phyloP scores from a whole-genome alignment of 2,797 vertebrate species.

The Decapterus maruadsi region DNA sequence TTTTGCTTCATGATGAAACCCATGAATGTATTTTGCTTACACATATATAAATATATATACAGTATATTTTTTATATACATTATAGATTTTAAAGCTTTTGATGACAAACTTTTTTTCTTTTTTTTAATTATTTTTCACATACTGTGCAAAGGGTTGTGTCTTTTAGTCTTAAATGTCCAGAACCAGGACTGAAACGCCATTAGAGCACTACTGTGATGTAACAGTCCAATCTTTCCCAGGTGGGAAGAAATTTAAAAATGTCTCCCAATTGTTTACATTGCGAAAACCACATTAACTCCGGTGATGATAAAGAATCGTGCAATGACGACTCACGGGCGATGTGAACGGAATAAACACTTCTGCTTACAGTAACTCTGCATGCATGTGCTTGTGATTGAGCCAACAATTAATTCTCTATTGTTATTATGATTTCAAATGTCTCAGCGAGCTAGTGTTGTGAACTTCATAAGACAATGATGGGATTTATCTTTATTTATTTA shows the following conservation, averaged over 20 bases:
- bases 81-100: constrained; percentile 58
- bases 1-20: constrained; percentile 47
- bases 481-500: constrained; percentile 21
- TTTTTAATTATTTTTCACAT: constrained; percentile 50
- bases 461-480: not conserved
- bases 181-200: constrained; percentile 29
- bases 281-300: constrained; percentile 44
- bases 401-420: constrained; percentile 2
- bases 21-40: constrained; percentile 73
- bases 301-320: constrained; percentile 34
- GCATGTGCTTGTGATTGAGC: constrained; percentile 8
- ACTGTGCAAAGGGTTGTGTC: constrained; percentile 22
- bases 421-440: not conserved
- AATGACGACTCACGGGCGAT: constrained; percentile 16
- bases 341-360: constrained; percentile 58
- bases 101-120: constrained; percentile 42
- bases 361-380: constrained; percentile 15
- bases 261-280: constrained; percentile 54
- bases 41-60: constrained; percentile 48
- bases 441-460: not conserved
- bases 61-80: constrained; percentile 58
- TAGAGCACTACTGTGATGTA: constrained; percentile 32
- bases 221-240: constrained; percentile 28
- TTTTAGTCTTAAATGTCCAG: constrained; percentile 48
- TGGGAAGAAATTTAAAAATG: constrained; percentile 10